phyloP scores from a whole-genome alignment of 1,140 invertebrate species.

The Caenorhabditis latens region DNA sequence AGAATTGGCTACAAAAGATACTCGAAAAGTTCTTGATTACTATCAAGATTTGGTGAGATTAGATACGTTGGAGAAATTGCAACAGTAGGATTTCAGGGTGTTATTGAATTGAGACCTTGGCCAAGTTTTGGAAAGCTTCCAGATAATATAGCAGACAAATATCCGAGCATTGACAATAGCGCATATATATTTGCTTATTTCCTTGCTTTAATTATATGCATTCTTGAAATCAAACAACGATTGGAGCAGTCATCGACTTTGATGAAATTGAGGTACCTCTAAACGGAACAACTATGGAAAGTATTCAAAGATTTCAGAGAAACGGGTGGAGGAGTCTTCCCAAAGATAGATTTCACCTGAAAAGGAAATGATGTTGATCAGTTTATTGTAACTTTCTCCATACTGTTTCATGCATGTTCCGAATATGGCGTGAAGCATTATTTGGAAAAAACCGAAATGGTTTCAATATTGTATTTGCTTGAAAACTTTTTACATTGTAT shows the following conservation, averaged over 20 bases:
- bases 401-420: neutral
- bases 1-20: constrained; percentile 20
- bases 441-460: neutral
- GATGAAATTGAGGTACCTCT: neutral
- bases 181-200: neutral
- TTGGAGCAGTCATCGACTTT: neutral
- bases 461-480: neutral
- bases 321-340: neutral
- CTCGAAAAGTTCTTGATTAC: neutral
- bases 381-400: neutral
- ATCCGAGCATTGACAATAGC: constrained; percentile 3
- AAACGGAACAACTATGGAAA: neutral
- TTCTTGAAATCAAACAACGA: neutral
- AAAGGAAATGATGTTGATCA: neutral
- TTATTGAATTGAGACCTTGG: neutral
- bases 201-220: neutral
- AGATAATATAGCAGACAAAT: neutral
- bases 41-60: neutral
- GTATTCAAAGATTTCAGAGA: neutral
- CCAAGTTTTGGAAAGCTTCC: neutral
- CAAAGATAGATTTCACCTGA: neutral
- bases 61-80: too few relatives aligned
- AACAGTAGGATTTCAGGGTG: neutral
- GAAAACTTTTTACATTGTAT: neutral
- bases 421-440: neutral